A percentile compares a stretch with the other conserved stretches of the same genome.
These are phyloP conservation scores for Mythimna vitellina DNA, from an alignment of 2,888 invertebrate genomes.

Conservation along the genomic window DNA sequence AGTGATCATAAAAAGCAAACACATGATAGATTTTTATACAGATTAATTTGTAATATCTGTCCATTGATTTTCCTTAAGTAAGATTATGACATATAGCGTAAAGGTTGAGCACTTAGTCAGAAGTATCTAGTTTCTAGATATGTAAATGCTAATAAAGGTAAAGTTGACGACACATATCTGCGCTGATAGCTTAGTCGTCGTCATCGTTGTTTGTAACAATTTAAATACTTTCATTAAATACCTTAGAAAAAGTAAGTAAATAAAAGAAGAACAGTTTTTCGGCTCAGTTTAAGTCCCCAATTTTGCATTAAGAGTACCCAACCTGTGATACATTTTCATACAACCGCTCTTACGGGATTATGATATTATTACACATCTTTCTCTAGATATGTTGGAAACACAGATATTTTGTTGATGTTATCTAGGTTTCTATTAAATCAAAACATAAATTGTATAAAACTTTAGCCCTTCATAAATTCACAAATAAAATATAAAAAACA, in stretches of 20 bases:
- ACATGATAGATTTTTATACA: neutral
- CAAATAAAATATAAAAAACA: too few relatives aligned
- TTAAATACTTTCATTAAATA: neutral
- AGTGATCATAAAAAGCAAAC: neutral
- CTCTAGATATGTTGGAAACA: too few relatives aligned
- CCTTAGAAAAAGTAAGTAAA: too few relatives aligned
- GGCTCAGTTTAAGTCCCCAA: neutral
- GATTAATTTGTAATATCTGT: too few relatives aligned
- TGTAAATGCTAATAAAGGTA: conserved; percentile 12
- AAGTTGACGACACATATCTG: neutral
- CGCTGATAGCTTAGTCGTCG: neutral
- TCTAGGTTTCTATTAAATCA: too few relatives aligned
- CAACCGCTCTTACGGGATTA: too few relatives aligned
- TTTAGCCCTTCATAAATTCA: too few relatives aligned
- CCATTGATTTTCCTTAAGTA: neutral
- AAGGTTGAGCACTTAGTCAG: conserved; percentile 2
- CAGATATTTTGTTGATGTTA: too few relatives aligned
- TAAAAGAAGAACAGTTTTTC: neutral
- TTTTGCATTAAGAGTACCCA: neutral
- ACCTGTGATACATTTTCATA: too few relatives aligned
- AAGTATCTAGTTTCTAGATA: conserved; percentile 14
- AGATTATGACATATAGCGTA: conserved; percentile 1
- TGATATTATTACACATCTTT: too few relatives aligned
- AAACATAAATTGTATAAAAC: too few relatives aligned
- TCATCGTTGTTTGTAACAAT: neutral